phyloP scores from a whole-genome alignment of 2,113 vertebrate species.

The human (Homo sapiens) region DNA sequence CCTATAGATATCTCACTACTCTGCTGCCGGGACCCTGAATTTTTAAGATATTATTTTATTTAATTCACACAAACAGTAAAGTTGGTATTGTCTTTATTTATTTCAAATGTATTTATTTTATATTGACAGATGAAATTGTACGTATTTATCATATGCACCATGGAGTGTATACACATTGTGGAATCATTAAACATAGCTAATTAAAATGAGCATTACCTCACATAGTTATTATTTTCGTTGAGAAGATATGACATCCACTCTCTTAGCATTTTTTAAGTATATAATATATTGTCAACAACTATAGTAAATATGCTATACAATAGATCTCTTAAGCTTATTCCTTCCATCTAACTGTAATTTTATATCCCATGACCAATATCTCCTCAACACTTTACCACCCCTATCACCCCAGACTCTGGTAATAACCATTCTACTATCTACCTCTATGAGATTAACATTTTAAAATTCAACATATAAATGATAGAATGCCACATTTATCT shows the following conservation, averaged over 20 bases:
- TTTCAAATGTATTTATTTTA: not conserved
- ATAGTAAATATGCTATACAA: not conserved
- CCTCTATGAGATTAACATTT: not conserved
- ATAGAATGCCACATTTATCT: not conserved
- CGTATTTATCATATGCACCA: not conserved
- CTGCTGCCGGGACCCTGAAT: not conserved
- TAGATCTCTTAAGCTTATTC: not conserved
- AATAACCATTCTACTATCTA: not conserved
- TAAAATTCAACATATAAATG: not conserved
- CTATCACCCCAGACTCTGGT: not conserved
- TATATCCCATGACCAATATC: not conserved
- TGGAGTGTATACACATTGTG: not conserved
- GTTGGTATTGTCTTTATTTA: not conserved
- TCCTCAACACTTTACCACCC: not conserved
- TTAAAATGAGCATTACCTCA: not conserved
- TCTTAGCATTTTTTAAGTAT: not conserved
- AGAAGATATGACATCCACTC: not conserved
- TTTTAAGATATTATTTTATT: not conserved
- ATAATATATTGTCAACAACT: not conserved
- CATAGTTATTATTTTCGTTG: not conserved
- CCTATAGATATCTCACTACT: no score
- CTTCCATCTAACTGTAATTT: not conserved
- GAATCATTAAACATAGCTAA: not conserved
- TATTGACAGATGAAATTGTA: not conserved
- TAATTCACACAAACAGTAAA: not conserved